Evolutionary conservation across 1,140 invertebrate genomes (phyloP).

Genomic region (Monomorium pharaonis): DNA sequence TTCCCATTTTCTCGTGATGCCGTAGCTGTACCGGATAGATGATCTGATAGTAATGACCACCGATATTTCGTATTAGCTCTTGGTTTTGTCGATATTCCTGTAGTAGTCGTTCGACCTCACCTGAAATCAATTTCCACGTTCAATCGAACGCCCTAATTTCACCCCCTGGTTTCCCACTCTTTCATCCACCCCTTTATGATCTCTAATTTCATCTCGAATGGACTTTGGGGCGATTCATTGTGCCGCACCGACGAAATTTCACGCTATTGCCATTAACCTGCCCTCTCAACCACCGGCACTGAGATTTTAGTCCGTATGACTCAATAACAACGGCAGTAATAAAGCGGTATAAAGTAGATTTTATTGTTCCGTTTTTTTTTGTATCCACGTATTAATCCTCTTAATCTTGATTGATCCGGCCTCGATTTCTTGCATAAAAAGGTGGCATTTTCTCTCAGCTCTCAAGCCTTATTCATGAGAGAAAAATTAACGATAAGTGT

Average conservation of each 20-base stretch:
- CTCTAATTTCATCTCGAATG: conserved; percentile 57
- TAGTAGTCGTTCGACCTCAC: conserved; percentile 94
- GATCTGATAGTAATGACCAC: conserved; percentile 96
- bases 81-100: conserved; percentile 96
- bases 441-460: not conserved
- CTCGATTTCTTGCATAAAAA: conserved; percentile 7
- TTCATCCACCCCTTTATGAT: conserved; percentile 9
- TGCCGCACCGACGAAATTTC: conserved; percentile 31
- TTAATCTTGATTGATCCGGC: not conserved
- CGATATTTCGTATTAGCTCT: conserved; percentile 95
- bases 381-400: not conserved
- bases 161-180: not conserved
- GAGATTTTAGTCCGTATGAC: conserved; percentile 32
- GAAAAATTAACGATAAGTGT: not conserved
- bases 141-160: conserved; percentile 68
- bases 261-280: conserved; percentile 45
- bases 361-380: conserved; percentile 19
- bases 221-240: conserved; percentile 48
- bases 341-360: conserved; percentile 38
- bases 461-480: not conserved
- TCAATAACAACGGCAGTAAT: conserved; percentile 33
- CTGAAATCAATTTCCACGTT: conserved; percentile 85
- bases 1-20: conserved; percentile 97
- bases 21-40: conserved; percentile 97
- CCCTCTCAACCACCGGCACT: not conserved